Evolutionary conservation across 1,140 invertebrate species (phyloP).

Genomic region (Megalopta genalis): DNA sequence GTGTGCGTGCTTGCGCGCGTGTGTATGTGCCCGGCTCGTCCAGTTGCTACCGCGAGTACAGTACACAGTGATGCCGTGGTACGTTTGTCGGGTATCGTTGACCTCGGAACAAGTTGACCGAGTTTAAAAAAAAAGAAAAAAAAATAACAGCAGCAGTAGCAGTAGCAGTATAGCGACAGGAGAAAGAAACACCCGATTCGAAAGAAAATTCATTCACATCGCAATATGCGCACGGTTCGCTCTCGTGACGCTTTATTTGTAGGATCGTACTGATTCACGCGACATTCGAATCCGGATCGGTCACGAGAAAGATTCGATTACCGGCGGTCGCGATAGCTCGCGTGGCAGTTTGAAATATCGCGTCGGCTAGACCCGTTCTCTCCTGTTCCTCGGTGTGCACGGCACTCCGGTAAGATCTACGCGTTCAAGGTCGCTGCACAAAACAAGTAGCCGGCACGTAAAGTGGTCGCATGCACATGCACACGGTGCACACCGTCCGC

Average conservation of each 20-base stretch:
- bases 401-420: conserved; percentile 16
- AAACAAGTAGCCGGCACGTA: conserved; percentile 46
- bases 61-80: conserved; percentile 19
- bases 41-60: background rate
- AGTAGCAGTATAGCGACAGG: too few species aligned
- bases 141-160: too few species aligned
- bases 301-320: conserved; percentile 1
- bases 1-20: background rate
- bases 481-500: conserved; percentile 4
- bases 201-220: background rate
- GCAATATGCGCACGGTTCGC: background rate
- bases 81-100: conserved; percentile 35
- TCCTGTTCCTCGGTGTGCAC: background rate
- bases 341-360: conserved; percentile 16
- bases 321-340: background rate
- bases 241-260: background rate
- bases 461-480: conserved; percentile 43
- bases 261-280: background rate
- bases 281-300: background rate
- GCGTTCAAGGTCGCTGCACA: conserved; percentile 42
- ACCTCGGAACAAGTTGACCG: conserved; percentile 36
- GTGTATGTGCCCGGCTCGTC: background rate
- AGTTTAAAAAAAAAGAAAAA: background rate
- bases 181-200: background rate
- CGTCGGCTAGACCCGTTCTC: conserved; percentile 12